These are phyloP conservation scores for Mesoclemmys tuberculata DNA, from an alignment of 2,113 vertebrate species.

Conservation along the genomic window DNA sequence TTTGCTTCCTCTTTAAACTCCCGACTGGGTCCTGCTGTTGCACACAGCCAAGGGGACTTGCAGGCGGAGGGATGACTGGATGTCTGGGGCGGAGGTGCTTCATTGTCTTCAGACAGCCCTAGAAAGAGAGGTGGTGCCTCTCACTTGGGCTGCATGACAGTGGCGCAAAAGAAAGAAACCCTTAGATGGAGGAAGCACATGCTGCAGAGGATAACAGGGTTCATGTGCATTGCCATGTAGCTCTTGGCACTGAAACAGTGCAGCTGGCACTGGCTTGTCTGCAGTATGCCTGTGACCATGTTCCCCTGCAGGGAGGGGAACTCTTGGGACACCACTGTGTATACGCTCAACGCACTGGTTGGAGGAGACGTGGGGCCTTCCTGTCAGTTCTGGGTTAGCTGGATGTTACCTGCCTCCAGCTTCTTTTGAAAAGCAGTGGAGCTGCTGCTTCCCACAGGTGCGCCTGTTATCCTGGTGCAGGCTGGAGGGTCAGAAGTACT, in stretches of 20 bases:
- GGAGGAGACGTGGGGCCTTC: not conserved
- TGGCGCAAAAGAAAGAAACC: not conserved
- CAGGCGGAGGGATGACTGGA: too few species aligned
- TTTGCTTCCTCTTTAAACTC: not conserved
- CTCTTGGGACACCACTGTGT: too few species aligned
- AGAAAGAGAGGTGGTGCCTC: too few species aligned
- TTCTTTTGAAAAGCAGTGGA: too few species aligned
- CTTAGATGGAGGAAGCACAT: not conserved
- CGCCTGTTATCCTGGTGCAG: not conserved
- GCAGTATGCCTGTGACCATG: not conserved
- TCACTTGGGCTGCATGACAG: too few species aligned
- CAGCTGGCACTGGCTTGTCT: not conserved
- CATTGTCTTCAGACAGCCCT: too few species aligned
- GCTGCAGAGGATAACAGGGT: not conserved
- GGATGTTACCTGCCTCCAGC: not conserved
- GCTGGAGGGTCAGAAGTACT: not conserved
- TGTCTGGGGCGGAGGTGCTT: too few species aligned
- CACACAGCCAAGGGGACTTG: too few species aligned
- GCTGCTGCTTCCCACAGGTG: not conserved
- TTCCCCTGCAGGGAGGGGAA: not conserved
- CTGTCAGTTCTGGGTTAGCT: not conserved
- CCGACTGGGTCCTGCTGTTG: too few species aligned
- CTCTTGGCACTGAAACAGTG: not conserved
- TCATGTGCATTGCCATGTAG: not conserved
- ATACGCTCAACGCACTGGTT: not conserved